phyloP scores from a whole-genome alignment of 2,113 vertebrate species.

The Sinosuthora webbiana region DNA sequence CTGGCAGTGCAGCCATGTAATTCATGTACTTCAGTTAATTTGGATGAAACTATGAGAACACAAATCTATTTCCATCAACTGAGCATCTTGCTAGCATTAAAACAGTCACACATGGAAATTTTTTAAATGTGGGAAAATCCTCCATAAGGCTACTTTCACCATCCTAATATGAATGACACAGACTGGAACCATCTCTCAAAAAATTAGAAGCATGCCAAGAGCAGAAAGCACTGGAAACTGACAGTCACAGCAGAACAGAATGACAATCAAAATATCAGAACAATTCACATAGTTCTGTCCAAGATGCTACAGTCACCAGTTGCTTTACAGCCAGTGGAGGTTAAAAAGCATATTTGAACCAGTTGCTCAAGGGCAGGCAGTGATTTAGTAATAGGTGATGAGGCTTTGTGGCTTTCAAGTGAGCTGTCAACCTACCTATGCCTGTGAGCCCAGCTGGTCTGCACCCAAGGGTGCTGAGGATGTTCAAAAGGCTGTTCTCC shows the following conservation, averaged over 20 bases:
- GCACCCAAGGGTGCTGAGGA: background rate
- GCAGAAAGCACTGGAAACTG: background rate
- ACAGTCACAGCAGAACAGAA: background rate
- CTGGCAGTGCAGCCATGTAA: background rate
- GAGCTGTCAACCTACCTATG: rapidly evolving
- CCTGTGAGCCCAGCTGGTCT: background rate
- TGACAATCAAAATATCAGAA: background rate
- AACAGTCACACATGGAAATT: background rate
- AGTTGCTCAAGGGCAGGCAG: background rate
- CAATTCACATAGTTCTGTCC: background rate
- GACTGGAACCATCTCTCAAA: background rate
- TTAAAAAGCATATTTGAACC: background rate
- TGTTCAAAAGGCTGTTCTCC: background rate
- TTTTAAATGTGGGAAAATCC: background rate
- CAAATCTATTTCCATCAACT: background rate
- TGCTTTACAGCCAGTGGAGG: background rate
- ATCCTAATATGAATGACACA: background rate
- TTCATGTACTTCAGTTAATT: background rate
- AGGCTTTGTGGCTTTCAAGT: background rate
- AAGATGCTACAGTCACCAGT: background rate
- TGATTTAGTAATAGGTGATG: background rate
- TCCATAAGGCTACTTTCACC: background rate
- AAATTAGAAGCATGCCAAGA: background rate
- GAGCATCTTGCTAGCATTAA: background rate
- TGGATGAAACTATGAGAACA: background rate